Percentiles rank a stretch among this genome's conserved stretches.
Evolutionary conservation across 2,113 vertebrate species (phyloP).

Genomic region (Hemichromis elongatus): DNA sequence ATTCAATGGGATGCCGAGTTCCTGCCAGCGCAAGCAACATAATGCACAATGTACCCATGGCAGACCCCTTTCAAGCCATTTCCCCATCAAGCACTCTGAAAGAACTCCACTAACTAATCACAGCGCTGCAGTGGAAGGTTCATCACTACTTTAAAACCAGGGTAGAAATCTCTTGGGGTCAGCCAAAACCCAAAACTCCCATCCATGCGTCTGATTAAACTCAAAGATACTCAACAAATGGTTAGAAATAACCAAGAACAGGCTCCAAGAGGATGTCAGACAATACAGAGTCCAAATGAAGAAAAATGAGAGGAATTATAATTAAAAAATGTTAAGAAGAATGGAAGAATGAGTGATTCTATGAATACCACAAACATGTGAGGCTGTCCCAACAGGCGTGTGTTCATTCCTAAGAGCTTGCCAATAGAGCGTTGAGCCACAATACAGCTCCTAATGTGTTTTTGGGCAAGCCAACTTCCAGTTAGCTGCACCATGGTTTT

Average conservation of each 20-base stretch:
- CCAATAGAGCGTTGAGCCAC: constrained; percentile 28
- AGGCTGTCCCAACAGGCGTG: neutral
- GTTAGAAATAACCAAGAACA: neutral
- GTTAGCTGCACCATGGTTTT: constrained; percentile 18
- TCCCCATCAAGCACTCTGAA: constrained; percentile 28
- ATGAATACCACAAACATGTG: constrained; percentile 51
- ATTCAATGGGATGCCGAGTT: constrained; percentile 43
- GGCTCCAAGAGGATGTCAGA: constrained; percentile 10
- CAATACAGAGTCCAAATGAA: neutral
- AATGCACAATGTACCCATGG: constrained; percentile 43
- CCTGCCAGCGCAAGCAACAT: constrained; percentile 47
- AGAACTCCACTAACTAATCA: constrained; percentile 52
- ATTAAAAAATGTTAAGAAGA: neutral
- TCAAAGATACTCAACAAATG: neutral
- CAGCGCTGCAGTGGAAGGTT: neutral
- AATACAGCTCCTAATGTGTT: constrained; percentile 28
- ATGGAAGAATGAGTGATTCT: neutral
- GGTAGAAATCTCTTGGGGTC: constrained; percentile 15
- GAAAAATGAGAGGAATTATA: neutral
- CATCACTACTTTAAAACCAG: constrained; percentile 44
- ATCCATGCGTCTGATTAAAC: constrained; percentile 5
- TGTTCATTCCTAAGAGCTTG: constrained; percentile 23
- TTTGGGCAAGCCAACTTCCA: neutral
- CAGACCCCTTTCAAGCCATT: constrained; percentile 30
- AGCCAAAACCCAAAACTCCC: constrained; percentile 33